These are phyloP conservation scores for Catagonus wagneri DNA, from an alignment of 2,113 vertebrate genomes.

Conservation along the genomic window DNA sequence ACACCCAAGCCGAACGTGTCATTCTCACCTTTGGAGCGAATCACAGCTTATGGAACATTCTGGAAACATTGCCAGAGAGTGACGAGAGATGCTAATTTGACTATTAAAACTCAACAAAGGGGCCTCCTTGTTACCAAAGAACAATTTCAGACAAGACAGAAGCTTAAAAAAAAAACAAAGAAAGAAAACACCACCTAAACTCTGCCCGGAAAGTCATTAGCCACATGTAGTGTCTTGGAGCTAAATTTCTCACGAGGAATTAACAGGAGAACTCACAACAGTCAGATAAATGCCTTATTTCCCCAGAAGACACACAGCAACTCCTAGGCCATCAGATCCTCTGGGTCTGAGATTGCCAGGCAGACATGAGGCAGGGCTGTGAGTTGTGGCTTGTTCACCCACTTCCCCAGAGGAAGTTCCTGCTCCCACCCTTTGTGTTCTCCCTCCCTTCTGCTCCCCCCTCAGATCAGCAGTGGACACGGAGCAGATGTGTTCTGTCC, in stretches of 20 bases:
- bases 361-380: neutral
- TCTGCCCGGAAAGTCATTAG: neutral
- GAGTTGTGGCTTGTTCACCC: fast-evolving
- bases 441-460: neutral
- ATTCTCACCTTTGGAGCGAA: neutral
- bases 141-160: constrained; percentile 24
- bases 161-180: no score
- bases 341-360: neutral
- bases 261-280: neutral
- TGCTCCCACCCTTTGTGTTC: neutral
- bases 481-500: neutral
- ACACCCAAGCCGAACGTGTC: neutral
- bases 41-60: neutral
- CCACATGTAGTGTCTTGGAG: neutral
- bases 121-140: constrained; percentile 43
- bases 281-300: neutral
- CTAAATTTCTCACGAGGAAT: neutral
- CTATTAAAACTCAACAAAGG: constrained; percentile 46
- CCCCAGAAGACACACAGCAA: neutral
- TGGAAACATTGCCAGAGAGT: constrained; percentile 40
- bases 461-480: fast-evolving
- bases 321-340: neutral
- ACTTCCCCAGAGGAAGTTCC: neutral
- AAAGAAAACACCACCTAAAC: neutral
- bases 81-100: constrained; percentile 1